A percentile compares a stretch with the other conserved stretches of the same genome.
phyloP scores from a whole-genome alignment of 2,113 vertebrate species.

The Paraplagusia blochii region DNA sequence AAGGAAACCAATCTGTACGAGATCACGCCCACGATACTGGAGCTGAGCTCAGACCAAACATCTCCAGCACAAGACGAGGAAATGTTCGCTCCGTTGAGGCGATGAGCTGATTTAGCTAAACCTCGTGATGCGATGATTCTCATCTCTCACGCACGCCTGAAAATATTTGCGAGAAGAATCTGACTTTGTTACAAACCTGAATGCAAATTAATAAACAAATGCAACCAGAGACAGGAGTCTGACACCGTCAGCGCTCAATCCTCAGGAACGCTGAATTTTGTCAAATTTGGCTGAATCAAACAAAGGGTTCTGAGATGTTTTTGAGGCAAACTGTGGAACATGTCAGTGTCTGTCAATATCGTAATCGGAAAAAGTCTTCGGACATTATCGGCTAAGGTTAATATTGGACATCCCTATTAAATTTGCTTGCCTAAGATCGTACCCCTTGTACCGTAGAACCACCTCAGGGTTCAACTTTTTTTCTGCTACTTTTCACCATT shows the following conservation, averaged over 20 bases:
- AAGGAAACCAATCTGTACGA: conserved; percentile 27
- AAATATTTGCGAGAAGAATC: conserved; percentile 3
- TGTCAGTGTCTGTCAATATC: no score
- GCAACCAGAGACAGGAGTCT: not conserved
- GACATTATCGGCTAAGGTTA: no score
- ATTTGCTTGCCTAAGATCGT: no score
- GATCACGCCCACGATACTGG: conserved; percentile 30
- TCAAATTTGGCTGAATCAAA: no score
- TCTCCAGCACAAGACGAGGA: conserved; percentile 9
- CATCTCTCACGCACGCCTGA: not conserved
- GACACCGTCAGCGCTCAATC: not conserved
- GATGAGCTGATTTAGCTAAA: conserved; percentile 31
- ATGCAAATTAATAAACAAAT: not conserved
- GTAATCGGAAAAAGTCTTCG: no score
- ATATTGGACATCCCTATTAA: no score
- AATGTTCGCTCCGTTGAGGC: not conserved
- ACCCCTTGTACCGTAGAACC: no score
- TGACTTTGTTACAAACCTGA: not conserved
- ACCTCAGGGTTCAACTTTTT: no score
- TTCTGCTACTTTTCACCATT: no score
- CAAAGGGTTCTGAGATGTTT: no score
- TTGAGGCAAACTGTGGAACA: no score
- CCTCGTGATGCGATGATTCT: conserved; percentile 3
- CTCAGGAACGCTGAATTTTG: no score
- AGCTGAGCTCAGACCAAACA: conserved; percentile 5